These are phyloP conservation scores for Acrobasis suavella DNA, from an alignment of 2,888 invertebrate species.

Conservation along the genomic window DNA sequence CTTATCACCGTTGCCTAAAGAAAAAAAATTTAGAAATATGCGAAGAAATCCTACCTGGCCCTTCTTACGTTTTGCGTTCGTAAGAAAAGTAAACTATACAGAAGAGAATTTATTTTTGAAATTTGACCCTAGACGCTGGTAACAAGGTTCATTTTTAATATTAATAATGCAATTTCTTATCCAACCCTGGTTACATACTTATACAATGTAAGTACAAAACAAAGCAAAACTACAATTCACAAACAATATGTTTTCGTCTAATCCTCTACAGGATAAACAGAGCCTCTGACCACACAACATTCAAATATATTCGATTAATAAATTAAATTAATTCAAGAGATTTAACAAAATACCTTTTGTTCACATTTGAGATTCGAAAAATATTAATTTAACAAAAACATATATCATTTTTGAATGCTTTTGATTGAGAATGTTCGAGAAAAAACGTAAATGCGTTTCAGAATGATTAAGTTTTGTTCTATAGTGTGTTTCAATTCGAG, in stretches of 20 bases:
- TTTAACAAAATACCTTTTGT: neutral
- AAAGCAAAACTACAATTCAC: neutral
- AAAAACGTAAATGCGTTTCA: neutral
- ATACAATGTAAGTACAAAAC: neutral
- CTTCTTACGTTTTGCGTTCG: no score
- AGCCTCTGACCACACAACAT: neutral
- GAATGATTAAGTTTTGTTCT: neutral
- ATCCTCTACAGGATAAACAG: neutral
- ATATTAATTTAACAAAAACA: neutral
- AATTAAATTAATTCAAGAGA: neutral
- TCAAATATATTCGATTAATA: neutral
- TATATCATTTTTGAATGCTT: neutral
- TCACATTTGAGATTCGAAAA: constrained; percentile 1
- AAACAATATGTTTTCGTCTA: neutral
- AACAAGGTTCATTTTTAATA: neutral
- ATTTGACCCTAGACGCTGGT: no score
- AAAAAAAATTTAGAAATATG: no score
- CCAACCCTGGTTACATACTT: neutral
- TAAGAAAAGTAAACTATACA: no score
- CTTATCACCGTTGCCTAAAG: no score
- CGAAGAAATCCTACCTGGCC: no score
- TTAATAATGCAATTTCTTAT: neutral
- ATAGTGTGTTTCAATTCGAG: no score
- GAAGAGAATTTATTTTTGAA: no score
- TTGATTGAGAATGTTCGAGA: neutral